Conservation (phyloP, 2,888 invertebrate species). For the Beris chalybata region DNA sequence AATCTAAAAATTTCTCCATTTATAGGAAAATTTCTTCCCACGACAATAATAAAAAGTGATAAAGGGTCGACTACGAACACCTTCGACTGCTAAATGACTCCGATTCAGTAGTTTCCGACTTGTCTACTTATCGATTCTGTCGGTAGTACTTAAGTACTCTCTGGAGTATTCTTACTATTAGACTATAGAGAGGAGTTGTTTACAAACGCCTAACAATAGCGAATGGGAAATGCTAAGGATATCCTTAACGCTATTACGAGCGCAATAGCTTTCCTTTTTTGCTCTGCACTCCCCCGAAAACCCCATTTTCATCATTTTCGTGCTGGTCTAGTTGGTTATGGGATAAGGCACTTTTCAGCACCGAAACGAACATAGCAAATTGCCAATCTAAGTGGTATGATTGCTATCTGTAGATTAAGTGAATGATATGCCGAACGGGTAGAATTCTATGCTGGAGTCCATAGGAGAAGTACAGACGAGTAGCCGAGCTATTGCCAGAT, state of each 20-base stretch:
- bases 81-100: constrained; percentile 27
- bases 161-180: constrained; percentile 21
- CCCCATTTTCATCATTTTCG: no score
- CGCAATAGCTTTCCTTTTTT: constrained; percentile 22
- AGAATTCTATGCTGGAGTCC: no score
- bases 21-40: constrained; percentile 27
- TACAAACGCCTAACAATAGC: constrained; percentile 23
- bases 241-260: constrained; percentile 31
- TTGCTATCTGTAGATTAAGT: no score
- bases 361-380: no score
- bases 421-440: no score
- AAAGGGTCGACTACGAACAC: constrained; percentile 24
- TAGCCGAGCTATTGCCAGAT: no score
- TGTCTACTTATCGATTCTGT: constrained; percentile 31
- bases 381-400: no score
- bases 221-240: constrained; percentile 16
- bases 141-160: constrained; percentile 29
- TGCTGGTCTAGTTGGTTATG: no score
- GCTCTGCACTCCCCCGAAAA: no score
- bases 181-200: constrained; percentile 15
- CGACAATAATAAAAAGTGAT: constrained; percentile 29
- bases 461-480: no score
- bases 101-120: constrained; percentile 15
- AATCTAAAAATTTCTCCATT: constrained; percentile 12
- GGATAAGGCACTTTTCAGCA: no score